Conservation (phyloP, 2,888 invertebrate genomes). For the Platycnemis pennipes region DNA sequence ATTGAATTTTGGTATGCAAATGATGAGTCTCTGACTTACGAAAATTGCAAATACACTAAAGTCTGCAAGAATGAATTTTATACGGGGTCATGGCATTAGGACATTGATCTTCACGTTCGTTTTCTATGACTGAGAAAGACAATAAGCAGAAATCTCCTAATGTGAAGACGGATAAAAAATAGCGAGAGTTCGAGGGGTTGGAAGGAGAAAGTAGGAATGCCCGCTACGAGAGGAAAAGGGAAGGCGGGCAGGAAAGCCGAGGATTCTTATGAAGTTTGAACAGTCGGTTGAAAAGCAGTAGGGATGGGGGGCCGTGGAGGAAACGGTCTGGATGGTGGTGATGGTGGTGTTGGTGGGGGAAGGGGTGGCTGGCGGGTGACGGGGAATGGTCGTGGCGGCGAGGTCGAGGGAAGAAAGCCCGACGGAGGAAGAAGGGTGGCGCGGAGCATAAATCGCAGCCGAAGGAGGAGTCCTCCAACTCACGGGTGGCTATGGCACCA, state of each 20-base stretch:
- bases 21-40: too few species aligned
- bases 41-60: too few species aligned
- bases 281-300: not conserved
- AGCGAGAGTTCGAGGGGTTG: too few species aligned
- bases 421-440: not conserved
- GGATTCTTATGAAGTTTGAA: not conserved
- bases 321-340: not conserved
- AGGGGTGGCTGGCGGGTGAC: constrained; percentile 13
- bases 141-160: too few species aligned
- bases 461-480: not conserved
- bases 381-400: not conserved
- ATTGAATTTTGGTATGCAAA: too few species aligned
- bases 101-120: too few species aligned
- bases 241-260: not conserved
- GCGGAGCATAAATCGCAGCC: constrained; percentile 34
- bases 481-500: constrained; percentile 15
- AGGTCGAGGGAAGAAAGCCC: not conserved
- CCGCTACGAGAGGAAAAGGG: not conserved
- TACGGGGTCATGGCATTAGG: too few species aligned
- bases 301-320: not conserved
- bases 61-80: too few species aligned
- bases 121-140: too few species aligned
- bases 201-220: too few species aligned
- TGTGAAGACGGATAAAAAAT: too few species aligned
- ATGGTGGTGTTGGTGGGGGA: not conserved